Evolutionary conservation across 1,140 invertebrate genomes (phyloP), one percentile per base, ranked within the genome.

Genomic region (Dolichoris vasculosae): DNA sequence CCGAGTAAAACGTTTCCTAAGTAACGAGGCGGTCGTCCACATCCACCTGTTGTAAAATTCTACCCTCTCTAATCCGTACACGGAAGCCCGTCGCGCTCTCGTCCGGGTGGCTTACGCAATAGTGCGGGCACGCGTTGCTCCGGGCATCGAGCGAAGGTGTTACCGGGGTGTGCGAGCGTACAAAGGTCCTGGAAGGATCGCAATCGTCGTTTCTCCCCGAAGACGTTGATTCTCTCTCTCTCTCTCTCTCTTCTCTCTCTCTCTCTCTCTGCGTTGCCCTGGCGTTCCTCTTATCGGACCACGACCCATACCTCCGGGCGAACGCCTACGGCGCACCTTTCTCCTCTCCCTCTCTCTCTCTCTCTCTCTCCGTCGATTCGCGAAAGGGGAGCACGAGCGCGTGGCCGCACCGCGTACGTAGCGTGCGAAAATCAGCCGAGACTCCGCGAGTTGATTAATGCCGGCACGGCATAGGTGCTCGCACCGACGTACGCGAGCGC

Each of bases 361-460:
- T 13, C 71, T 46, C 71, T n/a, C 71, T 48, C 26, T 35, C 40
- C 9, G 26, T 20, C 55, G 55, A 59, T 59, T 59, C 26, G 26
- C 26, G 55, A 59, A 59, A 46, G 40, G 40, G 23, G 71, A 11
- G n/a, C 71, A 32, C 15, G 40, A 1, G 40, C 38, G 20, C 71
- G 35, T 48, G 11, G 26, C 8, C 40, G 40, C 71, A 73, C 55
- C 26, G 40, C 23, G 71, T 30, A 46, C 40, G 77, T 46, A 82
- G 48, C 85, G 80, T 86, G 85, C 80, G 85, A 86, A 86, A 86
- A 82, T 82, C 46, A 51, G 9, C 55, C 26, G 32, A 30, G 63
- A 38, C 81, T 51, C 38, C 40, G 51, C 35, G 51, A 69, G 83
- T 32, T 75, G 80, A 82, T 86, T 86, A 67, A 85, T 85, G 84